A percentile compares a stretch with the other conserved stretches of the same genome.
These are phyloP conservation scores for Noctua fimbriata DNA, from an alignment of 2,888 invertebrate genomes.

Conservation along the genomic window DNA sequence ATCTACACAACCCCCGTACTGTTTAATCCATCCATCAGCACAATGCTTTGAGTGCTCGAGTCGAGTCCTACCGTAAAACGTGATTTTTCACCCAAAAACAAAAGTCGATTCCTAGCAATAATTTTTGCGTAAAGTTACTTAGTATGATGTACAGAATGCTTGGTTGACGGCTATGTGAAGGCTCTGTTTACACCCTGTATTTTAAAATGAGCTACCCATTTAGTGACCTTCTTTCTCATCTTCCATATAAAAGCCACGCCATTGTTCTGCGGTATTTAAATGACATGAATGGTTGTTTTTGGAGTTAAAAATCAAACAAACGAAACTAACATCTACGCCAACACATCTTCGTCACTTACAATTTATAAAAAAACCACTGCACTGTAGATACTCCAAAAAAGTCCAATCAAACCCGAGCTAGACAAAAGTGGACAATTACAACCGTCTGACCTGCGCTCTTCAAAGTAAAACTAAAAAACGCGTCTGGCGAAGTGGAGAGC, in stretches of 20 bases:
- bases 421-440: conserved; percentile 43
- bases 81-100: too few relatives aligned
- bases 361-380: conserved; percentile 3
- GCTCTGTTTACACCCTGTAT: too few relatives aligned
- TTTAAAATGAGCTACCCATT: neutral
- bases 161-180: too few relatives aligned
- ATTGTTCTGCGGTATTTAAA: too few relatives aligned
- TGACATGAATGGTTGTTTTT: too few relatives aligned
- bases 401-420: conserved; percentile 26
- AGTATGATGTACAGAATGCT: too few relatives aligned
- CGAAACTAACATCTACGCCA: conserved; percentile 2
- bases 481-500: conserved; percentile 31
- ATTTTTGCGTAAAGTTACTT: too few relatives aligned
- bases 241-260: neutral
- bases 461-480: conserved; percentile 28
- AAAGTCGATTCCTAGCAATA: too few relatives aligned
- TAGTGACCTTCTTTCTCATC: neutral
- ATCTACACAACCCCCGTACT: too few relatives aligned
- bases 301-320: neutral
- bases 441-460: conserved; percentile 11
- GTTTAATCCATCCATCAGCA: too few relatives aligned
- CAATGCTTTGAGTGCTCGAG: too few relatives aligned
- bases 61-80: too few relatives aligned
- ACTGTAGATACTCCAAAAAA: conserved; percentile 3
- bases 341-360: neutral